Evolutionary conservation across 2,888 invertebrate species (phyloP), one percentile per base, ranked within the genome.

Genomic region (Protonemura montana): DNA sequence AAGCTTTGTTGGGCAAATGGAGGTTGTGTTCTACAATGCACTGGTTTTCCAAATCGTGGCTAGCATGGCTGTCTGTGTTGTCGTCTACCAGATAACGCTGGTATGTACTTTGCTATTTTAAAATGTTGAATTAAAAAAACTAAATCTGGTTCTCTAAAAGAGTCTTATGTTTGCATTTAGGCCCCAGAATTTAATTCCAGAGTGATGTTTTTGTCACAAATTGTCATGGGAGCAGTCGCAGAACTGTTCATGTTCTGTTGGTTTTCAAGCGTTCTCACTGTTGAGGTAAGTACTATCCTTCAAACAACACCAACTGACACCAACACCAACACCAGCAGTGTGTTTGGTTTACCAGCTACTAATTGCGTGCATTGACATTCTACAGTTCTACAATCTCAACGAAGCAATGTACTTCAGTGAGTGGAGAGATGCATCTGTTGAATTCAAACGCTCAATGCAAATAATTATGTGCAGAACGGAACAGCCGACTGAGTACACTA

Each of bases 401-500:
- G 83, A 83, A 25, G 83, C 83, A 42, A 42, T 83, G 7, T 83
- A 83, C 83, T 41, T 25, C 83, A 27, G 26, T 26, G 42, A 83
- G n/a, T 83, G 83, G 83, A 6, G 21, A 6, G 83, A 83, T 21
- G 83, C 41, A 0, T 42, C 83, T 25, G 26, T 1, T 25, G n/a
- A n/a, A 7, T 83, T 42, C 28, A 83, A 83, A 28, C 5, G 26
- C 13, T 41, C 42, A 0, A 83, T 83, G 42, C 41, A 42, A 25
- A 41, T 83, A 35, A 21, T 83, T 25, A 42, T 83, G 83, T 26
- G n/a, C 2, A 25, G 42, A 6, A 26, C 42, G 5, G 26, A 25
- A 13, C 41, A 59, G 21, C 83, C 83, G 0, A n/a, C 28, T 5
- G 26, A 42, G 26, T n/a, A 42, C 21, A 83, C 25, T 3, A 25